phyloP scores from a whole-genome alignment of 2,113 vertebrate genomes.

The Malurus cyaneus region DNA sequence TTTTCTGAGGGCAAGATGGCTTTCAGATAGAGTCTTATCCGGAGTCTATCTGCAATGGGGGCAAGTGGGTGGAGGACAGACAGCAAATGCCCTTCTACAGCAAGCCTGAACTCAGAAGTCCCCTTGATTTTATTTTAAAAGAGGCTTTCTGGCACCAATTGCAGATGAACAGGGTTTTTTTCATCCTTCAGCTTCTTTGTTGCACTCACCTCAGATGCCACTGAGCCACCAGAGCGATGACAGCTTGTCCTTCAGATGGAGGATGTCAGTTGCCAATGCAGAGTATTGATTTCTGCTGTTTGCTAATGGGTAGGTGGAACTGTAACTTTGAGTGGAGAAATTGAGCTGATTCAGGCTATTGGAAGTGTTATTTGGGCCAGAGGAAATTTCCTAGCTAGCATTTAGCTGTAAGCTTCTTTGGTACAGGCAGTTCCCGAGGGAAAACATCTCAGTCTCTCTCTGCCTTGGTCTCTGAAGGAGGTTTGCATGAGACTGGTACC shows the following conservation, averaged over 20 bases:
- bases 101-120: not conserved
- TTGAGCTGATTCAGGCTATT: slow-evolving; percentile 10
- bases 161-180: not conserved
- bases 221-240: not conserved
- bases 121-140: not conserved
- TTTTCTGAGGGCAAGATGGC: not conserved
- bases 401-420: not conserved
- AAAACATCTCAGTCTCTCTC: not conserved
- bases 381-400: not conserved
- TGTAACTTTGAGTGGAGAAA: not conserved
- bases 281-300: slow-evolving; percentile 56
- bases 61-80: not conserved
- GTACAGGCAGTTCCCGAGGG: not conserved
- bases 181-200: not conserved
- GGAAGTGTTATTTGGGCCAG: fast-evolving
- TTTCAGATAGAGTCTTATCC: not conserved
- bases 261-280: not conserved
- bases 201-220: not conserved
- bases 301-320: slow-evolving; percentile 41
- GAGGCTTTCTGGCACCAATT: not conserved
- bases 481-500: not conserved
- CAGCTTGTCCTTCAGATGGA: not conserved
- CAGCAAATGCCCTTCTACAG: not conserved
- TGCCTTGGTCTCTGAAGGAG: not conserved
- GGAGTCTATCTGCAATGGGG: too few species aligned